Evolutionary conservation across 2,113 vertebrate species (phyloP), one percentile per base, ranked within the genome.

Genomic region (Mugil cephalus): DNA sequence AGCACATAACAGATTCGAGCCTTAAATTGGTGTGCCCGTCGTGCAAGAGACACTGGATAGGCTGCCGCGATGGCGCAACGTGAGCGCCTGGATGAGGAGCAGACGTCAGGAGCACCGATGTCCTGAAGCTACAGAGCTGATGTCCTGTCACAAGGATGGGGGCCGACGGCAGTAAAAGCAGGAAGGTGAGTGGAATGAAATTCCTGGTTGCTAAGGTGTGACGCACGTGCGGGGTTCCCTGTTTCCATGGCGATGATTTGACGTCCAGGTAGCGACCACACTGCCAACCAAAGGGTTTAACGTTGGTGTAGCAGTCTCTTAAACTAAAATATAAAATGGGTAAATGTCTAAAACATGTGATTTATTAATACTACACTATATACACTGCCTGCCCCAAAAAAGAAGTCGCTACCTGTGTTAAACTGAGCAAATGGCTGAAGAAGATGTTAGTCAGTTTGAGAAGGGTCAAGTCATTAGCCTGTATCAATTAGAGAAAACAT

Each of bases 111-210:
- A n/a, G n/a, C n/a, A n/a, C n/a, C n/a, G n/a, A n/a, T n/a, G 48
- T 74, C 54, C 51, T 36, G 78, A 69, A 45, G 56, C 8, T 12
- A 7, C 72, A 47, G 62, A 21, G 40, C 59, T 61, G 76, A 77
- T 75, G 73, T 77, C 54, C 80, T 61, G 74, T 59, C 72, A 69
- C 72, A 56, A 53, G 78, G 60, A 94, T 94, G 94, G 94, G 93
- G 59, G 81, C 89, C 82, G 91, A 93, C 84, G 85, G 82, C 58
- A 94, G 92, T 72, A 93, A 91, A 82, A 87, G 40, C 79, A 87
- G 69, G 60, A 90, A 92, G 92, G 93, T 94, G 69, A 84, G 87
- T 75, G 65, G n/a, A 19, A 52, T 45, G 30, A 24, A 46, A 69
- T n/a, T 48, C 50, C 34, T 52, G 47, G 39, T 73, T 65, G 59